phyloP scores from a whole-genome alignment of 2,888 invertebrate genomes.

The Helobdella robusta region DNA sequence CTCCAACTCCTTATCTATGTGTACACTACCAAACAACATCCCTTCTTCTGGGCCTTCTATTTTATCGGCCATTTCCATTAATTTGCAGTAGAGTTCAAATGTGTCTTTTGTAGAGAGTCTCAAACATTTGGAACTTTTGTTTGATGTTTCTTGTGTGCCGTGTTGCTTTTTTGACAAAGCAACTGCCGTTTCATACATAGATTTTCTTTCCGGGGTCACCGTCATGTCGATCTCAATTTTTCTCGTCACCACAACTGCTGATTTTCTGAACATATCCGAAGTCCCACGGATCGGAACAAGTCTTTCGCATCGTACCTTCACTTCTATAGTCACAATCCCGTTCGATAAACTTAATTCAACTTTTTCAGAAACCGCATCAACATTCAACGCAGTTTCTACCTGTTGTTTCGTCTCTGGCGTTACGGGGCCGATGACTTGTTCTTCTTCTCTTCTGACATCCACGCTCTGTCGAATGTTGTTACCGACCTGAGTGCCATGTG shows the following conservation, averaged over 20 bases:
- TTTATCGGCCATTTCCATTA: slow-evolving; percentile 44
- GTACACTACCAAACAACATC: slow-evolving; percentile 22
- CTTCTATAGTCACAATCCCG: slow-evolving; percentile 35
- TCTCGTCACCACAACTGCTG: slow-evolving; percentile 46
- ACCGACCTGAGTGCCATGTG: no score
- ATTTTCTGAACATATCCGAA: slow-evolving; percentile 47
- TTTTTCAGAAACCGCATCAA: slow-evolving; percentile 38
- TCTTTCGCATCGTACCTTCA: slow-evolving; percentile 46
- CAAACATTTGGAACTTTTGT: neutral
- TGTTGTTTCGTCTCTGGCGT: neutral
- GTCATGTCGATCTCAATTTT: slow-evolving; percentile 47
- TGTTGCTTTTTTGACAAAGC: slow-evolving; percentile 5
- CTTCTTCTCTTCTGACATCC: slow-evolving; percentile 37
- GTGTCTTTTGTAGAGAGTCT: slow-evolving; percentile 43
- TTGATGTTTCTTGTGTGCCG: neutral
- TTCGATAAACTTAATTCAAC: slow-evolving; percentile 35
- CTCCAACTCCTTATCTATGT: slow-evolving; percentile 32
- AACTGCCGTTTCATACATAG: slow-evolving; percentile 43
- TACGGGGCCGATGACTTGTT: slow-evolving; percentile 36
- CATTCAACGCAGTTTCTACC: slow-evolving; percentile 34
- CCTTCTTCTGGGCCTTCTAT: slow-evolving; percentile 37
- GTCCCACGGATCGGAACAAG: slow-evolving; percentile 44
- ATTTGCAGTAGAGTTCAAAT: slow-evolving; percentile 45
- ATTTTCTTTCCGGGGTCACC: slow-evolving; percentile 44
- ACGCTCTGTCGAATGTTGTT: slow-evolving; percentile 32